Percentiles rank a stretch among this genome's conserved stretches.
Evolutionary conservation across 2,113 vertebrate genomes (phyloP).

Genomic region (Gymnogyps californianus): DNA sequence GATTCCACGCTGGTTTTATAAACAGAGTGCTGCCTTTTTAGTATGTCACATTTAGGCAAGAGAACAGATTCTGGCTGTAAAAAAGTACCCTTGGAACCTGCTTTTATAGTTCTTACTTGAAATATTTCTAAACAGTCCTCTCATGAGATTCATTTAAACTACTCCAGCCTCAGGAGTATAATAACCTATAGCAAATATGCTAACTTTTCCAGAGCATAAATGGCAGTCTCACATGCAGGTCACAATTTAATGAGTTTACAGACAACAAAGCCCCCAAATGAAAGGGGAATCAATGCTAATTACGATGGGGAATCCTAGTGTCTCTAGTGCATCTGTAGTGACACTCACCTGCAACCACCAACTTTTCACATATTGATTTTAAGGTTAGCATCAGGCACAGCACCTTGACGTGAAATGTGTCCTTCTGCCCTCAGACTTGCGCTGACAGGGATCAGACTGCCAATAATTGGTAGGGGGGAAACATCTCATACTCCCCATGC

Average conservation of each 20-base stretch:
- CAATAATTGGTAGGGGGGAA: background rate
- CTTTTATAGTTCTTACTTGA: constrained; percentile 30
- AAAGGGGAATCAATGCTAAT: background rate
- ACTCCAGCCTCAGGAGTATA: background rate
- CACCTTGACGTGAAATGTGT: background rate
- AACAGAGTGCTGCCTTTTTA: constrained; percentile 1
- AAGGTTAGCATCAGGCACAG: background rate
- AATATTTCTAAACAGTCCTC: constrained; percentile 35
- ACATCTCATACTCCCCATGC: background rate
- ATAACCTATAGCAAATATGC: background rate
- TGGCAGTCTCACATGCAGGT: background rate
- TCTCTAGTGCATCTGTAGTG: background rate
- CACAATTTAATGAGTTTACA: constrained; percentile 30
- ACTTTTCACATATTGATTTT: background rate
- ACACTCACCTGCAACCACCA: background rate
- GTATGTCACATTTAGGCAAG: constrained; percentile 3
- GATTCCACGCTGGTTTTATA: constrained; percentile 3
- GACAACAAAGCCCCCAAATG: background rate
- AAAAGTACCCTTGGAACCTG: constrained; percentile 10
- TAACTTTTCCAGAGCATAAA: background rate
- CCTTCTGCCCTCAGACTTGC: background rate
- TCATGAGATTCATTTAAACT: constrained; percentile 39
- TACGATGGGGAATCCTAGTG: background rate
- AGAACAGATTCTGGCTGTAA: constrained; percentile 29
- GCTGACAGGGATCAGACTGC: background rate